Conservation (phyloP, 2,113 vertebrate genomes). For the Poicephalus meyeri region DNA sequence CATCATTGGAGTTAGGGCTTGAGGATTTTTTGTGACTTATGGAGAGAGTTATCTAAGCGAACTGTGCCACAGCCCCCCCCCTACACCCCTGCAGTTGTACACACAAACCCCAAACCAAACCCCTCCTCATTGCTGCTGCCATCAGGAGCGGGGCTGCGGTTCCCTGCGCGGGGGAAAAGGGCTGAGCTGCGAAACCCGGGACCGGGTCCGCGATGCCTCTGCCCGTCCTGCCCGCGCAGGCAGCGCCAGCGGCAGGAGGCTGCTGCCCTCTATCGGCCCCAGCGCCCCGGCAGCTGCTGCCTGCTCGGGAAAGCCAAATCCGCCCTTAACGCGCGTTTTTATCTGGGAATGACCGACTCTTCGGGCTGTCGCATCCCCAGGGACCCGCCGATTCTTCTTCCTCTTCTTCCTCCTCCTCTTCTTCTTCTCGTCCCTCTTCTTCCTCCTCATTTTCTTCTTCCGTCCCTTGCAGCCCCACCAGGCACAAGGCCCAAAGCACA, state of each 20-base stretch:
- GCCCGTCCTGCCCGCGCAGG: not conserved
- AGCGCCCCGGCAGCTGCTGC: not conserved
- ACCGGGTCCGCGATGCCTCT: not conserved
- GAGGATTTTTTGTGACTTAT: rapidly evolving
- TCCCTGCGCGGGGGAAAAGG: rapidly evolving
- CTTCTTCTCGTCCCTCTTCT: no score
- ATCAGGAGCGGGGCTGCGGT: not conserved
- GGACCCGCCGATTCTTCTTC: not conserved
- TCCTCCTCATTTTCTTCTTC: not conserved
- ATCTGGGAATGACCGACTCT: not conserved
- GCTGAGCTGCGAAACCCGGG: not conserved
- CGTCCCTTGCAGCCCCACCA: not conserved
- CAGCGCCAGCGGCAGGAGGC: slow-evolving; percentile 65
- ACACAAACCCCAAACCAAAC: rapidly evolving
- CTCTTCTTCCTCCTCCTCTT: not conserved
- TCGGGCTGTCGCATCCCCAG: rapidly evolving
- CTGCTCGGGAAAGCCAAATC: not conserved
- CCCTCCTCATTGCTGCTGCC: rapidly evolving
- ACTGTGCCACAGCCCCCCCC: not conserved
- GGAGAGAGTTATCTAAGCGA: not conserved
- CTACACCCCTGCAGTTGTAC: rapidly evolving
- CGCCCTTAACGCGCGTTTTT: not conserved
- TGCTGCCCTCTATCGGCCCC: slow-evolving; percentile 89
- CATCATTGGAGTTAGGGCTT: not conserved
- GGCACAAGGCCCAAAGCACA: not conserved